These are phyloP conservation scores for Pangasius djambal DNA, from an alignment of 2,797 vertebrate species.

Conservation along the genomic window DNA sequence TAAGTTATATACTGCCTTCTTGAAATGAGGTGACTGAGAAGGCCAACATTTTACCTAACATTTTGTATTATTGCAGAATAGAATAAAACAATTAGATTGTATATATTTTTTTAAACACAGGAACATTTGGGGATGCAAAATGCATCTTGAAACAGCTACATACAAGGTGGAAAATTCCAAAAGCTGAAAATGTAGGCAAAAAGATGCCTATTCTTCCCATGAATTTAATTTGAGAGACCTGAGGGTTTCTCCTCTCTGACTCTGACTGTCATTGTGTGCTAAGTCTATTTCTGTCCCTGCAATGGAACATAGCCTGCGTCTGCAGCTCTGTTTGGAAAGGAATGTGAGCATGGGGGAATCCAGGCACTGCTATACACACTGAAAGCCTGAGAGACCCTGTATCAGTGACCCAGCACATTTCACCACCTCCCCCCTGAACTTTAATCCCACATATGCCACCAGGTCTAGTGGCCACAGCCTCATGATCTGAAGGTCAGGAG, in stretches of 20 bases:
- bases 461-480: not conserved
- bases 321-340: constrained; percentile 81
- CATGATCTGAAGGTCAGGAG: constrained; percentile 21
- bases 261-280: constrained; percentile 52
- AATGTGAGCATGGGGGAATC: constrained; percentile 72
- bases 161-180: not conserved
- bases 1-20: not conserved
- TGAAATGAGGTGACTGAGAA: not conserved
- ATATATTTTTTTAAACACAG: not conserved
- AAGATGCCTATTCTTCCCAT: not conserved
- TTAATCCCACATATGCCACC: constrained; percentile 5
- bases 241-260: constrained; percentile 28
- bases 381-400: constrained; percentile 58
- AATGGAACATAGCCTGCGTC: constrained; percentile 66
- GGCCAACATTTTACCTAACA: not conserved
- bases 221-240: constrained; percentile 22
- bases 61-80: not conserved
- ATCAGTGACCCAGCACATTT: constrained; percentile 74
- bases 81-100: not conserved
- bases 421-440: not conserved
- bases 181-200: not conserved
- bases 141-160: not conserved
- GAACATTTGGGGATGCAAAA: not conserved
- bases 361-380: constrained; percentile 71
- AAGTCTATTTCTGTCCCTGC: constrained; percentile 73